phyloP scores from a whole-genome alignment of 1,140 invertebrate species.

The Metopolophium dirhodum region DNA sequence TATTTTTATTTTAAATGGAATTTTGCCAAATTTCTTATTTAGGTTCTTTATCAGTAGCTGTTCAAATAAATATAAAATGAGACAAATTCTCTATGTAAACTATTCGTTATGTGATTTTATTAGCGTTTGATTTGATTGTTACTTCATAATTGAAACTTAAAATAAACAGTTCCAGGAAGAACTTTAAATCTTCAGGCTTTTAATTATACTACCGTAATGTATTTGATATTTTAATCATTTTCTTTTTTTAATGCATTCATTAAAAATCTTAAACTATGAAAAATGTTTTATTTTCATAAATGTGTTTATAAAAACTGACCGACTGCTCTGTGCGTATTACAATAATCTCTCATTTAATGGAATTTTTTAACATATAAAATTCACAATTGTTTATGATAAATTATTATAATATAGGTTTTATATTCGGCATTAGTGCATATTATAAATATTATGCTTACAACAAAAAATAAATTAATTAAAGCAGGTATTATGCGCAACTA shows the following conservation, averaged over 20 bases:
- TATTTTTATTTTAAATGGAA: conserved; percentile 24
- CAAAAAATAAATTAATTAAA: not conserved
- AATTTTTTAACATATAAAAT: no score
- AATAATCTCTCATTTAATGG: no score
- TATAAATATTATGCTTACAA: not conserved
- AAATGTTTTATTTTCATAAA: not conserved
- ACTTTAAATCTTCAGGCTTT: no score
- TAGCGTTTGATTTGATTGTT: not conserved
- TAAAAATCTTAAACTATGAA: not conserved
- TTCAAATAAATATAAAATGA: not conserved
- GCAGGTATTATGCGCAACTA: no score
- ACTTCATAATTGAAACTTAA: not conserved
- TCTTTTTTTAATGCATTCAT: no score
- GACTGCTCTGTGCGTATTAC: no score
- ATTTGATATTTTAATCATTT: not conserved
- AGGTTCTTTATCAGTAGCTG: not conserved
- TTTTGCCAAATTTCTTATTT: not conserved
- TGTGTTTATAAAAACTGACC: no score
- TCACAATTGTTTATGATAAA: no score
- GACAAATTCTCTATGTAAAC: not conserved
- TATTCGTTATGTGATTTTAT: not conserved
- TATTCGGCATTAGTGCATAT: not conserved
- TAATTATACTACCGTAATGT: not conserved
- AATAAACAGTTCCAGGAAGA: not conserved
- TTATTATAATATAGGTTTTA: not conserved